Conservation (phyloP, 2,888 invertebrate species). For the Yponomeuta evonymella region DNA sequence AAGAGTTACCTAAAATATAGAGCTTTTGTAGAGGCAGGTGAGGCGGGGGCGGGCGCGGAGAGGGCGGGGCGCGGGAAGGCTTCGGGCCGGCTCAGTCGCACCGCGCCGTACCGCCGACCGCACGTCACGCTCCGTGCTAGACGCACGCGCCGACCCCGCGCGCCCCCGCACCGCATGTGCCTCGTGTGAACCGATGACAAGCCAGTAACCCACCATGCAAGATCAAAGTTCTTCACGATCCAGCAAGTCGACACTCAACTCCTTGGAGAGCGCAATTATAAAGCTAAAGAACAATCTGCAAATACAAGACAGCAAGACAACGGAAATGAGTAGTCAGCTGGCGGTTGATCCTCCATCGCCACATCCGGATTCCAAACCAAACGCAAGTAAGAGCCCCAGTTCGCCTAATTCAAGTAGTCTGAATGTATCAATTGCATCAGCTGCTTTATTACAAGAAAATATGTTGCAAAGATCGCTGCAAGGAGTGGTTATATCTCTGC, state of each 20-base stretch:
- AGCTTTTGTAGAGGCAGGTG: slow-evolving; percentile 73
- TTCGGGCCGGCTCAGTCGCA: slow-evolving; percentile 71
- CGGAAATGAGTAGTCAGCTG: slow-evolving; percentile 59
- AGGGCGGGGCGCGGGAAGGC: slow-evolving; percentile 68
- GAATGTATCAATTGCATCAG: slow-evolving; percentile 75
- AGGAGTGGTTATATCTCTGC: slow-evolving; percentile 86
- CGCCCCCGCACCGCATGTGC: slow-evolving; percentile 24
- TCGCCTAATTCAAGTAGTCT: slow-evolving; percentile 54
- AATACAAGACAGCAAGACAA: slow-evolving; percentile 64
- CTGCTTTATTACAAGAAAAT: slow-evolving; percentile 78
- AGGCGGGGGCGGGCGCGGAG: slow-evolving; percentile 52
- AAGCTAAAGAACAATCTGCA: slow-evolving; percentile 72
- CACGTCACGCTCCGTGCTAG: slow-evolving; percentile 49
- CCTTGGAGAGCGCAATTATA: slow-evolving; percentile 71
- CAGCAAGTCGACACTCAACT: slow-evolving; percentile 65
- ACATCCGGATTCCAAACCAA: slow-evolving; percentile 50
- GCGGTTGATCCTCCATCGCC: slow-evolving; percentile 53
- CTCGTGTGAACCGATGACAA: slow-evolving; percentile 26
- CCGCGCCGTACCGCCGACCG: slow-evolving; percentile 67
- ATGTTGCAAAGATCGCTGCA: slow-evolving; percentile 84
- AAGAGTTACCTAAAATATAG: slow-evolving; percentile 77
- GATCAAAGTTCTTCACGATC: slow-evolving; percentile 68
- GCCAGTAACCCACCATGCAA: slow-evolving; percentile 53
- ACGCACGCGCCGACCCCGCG: slow-evolving; percentile 7
- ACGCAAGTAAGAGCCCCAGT: slow-evolving; percentile 65